Percentiles rank a stretch among this genome's conserved stretches.
Conservation (phyloP, 2,888 invertebrate genomes). For the Rhodophaea formosa region DNA sequence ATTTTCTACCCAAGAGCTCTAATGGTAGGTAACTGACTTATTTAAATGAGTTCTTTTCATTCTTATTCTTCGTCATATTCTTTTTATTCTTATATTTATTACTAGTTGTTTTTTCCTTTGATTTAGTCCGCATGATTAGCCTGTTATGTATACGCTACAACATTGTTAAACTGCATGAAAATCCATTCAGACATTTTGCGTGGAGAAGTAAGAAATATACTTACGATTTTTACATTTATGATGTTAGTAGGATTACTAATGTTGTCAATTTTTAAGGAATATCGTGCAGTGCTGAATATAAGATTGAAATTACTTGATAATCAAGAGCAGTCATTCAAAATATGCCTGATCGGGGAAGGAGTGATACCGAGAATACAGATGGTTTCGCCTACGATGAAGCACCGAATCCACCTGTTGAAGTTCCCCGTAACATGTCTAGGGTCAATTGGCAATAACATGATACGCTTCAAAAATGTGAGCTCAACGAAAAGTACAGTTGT, state of each 20-base stretch:
- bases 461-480: constrained; percentile 62
- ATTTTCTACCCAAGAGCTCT: constrained; percentile 66
- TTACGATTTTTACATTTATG: too few relatives aligned
- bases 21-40: constrained; percentile 43
- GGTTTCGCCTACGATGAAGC: constrained; percentile 47
- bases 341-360: constrained; percentile 72
- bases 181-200: too few relatives aligned
- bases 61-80: too few relatives aligned
- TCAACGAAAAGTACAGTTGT: constrained; percentile 51
- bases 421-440: constrained; percentile 72
- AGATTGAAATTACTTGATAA: constrained; percentile 64
- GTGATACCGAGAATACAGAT: constrained; percentile 66
- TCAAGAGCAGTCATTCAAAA: constrained; percentile 62
- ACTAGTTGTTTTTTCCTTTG: too few relatives aligned
- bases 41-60: too few relatives aligned
- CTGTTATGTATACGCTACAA: too few relatives aligned
- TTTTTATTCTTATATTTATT: too few relatives aligned
- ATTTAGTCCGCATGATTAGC: too few relatives aligned
- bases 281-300: constrained; percentile 68
- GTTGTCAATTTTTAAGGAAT: constrained; percentile 50
- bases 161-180: too few relatives aligned
- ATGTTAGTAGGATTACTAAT: neutral
- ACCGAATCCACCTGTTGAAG: constrained; percentile 45
- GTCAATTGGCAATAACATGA: constrained; percentile 50
- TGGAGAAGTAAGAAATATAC: too few relatives aligned